Evolutionary conservation across 1,140 invertebrate genomes (phyloP).

Genomic region (Caenorhabditis latens): DNA sequence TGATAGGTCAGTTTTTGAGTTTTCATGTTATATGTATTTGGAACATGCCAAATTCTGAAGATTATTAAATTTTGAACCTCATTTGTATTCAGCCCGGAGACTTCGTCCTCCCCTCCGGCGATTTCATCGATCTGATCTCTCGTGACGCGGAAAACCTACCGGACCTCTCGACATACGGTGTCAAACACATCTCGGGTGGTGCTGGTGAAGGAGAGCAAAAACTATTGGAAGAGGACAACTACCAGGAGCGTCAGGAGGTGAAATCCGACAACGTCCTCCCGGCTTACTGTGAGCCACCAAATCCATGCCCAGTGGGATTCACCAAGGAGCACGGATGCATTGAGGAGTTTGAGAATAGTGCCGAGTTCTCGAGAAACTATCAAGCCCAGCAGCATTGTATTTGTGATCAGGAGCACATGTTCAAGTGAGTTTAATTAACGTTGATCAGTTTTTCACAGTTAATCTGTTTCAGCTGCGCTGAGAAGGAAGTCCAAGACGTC

Average conservation of each 20-base stretch:
- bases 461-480: constrained; percentile 68
- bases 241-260: constrained; percentile 82
- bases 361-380: constrained; percentile 92
- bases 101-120: constrained; percentile 56
- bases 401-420: constrained; percentile 98
- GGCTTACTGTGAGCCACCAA: constrained; percentile 98
- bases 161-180: constrained; percentile 72
- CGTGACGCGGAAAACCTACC: constrained; percentile 73
- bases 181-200: constrained; percentile 81
- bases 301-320: constrained; percentile 86
- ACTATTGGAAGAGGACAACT: constrained; percentile 81
- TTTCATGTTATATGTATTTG: too few species aligned
- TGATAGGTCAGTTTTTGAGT: too few species aligned
- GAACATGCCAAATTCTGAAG: too few species aligned
- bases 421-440: constrained; percentile 83
- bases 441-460: background rate
- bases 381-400: constrained; percentile 94
- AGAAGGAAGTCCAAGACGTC: constrained; percentile 76
- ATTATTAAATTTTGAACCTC: too few species aligned
- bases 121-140: constrained; percentile 76
- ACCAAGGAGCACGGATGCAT: constrained; percentile 88
- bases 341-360: constrained; percentile 89
- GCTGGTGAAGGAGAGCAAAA: constrained; percentile 84
- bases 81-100: constrained; percentile 67
- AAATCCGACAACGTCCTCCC: constrained; percentile 93